Evolutionary conservation across 2,797 vertebrate genomes (phyloP).

Genomic region (Rhinophrynus dorsalis): DNA sequence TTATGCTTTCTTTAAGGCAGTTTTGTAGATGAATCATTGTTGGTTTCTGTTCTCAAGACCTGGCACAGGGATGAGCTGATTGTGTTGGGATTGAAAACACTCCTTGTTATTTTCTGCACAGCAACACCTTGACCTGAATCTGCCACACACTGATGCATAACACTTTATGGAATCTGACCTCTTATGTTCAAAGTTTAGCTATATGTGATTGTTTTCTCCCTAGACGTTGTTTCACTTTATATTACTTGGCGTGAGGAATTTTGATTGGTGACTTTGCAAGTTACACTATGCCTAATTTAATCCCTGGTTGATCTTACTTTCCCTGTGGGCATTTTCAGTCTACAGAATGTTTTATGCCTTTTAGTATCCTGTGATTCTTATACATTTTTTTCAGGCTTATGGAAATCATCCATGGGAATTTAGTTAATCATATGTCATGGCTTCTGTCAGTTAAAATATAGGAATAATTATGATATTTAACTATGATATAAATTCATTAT

Average conservation of each 20-base stretch:
- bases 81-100: neutral
- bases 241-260: slow-evolving; percentile 14
- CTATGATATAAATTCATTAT: too few relatives aligned
- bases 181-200: slow-evolving; percentile 21
- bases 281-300: slow-evolving; percentile 18
- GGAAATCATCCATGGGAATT: neutral
- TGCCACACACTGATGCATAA: slow-evolving; percentile 26
- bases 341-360: neutral
- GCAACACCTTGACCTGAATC: slow-evolving; percentile 40
- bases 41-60: neutral
- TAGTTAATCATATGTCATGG: slow-evolving; percentile 3
- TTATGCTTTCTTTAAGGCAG: neutral
- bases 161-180: slow-evolving; percentile 34
- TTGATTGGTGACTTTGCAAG: slow-evolving; percentile 14
- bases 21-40: neutral
- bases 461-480: neutral
- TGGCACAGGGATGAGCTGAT: neutral
- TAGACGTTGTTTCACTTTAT: slow-evolving; percentile 28
- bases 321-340: slow-evolving; percentile 9
- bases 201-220: slow-evolving; percentile 34
- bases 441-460: slow-evolving; percentile 8
- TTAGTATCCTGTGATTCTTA: neutral
- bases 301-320: slow-evolving; percentile 9
- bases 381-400: neutral
- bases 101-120: slow-evolving; percentile 14